These are phyloP conservation scores for Lacerta agilis DNA, from an alignment of 2,797 vertebrate species.

Conservation along the genomic window DNA sequence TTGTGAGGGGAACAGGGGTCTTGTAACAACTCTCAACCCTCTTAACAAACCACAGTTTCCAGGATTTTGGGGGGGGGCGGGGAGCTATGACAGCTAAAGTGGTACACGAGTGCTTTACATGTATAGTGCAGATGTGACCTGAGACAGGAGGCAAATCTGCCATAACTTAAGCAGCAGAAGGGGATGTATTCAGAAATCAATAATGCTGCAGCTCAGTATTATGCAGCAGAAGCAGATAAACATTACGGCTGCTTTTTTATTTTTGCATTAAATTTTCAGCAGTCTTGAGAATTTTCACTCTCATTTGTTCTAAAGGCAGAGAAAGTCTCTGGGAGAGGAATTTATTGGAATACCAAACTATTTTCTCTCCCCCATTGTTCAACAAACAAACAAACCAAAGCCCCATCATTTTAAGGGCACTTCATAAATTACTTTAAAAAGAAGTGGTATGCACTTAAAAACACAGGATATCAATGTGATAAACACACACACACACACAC, in stretches of 20 bases:
- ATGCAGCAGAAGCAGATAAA: slow-evolving; percentile 73
- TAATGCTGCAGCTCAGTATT: slow-evolving; percentile 70
- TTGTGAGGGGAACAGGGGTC: no score
- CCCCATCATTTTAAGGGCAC: slow-evolving; percentile 15
- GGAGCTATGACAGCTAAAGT: no score
- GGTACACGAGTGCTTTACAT: no score
- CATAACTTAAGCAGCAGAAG: slow-evolving; percentile 51
- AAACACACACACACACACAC: no score
- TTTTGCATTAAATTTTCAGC: slow-evolving; percentile 80
- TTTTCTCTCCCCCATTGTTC: neutral
- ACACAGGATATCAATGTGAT: no score
- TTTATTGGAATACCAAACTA: neutral
- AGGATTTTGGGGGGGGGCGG: no score
- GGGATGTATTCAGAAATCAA: slow-evolving; percentile 68
- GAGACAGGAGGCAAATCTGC: neutral
- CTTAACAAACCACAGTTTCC: no score
- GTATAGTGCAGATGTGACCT: neutral
- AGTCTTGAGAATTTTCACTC: slow-evolving; percentile 61
- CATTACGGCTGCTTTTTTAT: slow-evolving; percentile 62
- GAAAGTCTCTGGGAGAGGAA: neutral
- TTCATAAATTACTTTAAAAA: neutral
- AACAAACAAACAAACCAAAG: slow-evolving; percentile 16
- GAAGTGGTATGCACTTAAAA: neutral
- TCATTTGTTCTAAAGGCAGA: slow-evolving; percentile 16
- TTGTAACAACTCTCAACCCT: no score